phyloP scores from a whole-genome alignment of 2,888 invertebrate genomes.

The Drosophila atripex region DNA sequence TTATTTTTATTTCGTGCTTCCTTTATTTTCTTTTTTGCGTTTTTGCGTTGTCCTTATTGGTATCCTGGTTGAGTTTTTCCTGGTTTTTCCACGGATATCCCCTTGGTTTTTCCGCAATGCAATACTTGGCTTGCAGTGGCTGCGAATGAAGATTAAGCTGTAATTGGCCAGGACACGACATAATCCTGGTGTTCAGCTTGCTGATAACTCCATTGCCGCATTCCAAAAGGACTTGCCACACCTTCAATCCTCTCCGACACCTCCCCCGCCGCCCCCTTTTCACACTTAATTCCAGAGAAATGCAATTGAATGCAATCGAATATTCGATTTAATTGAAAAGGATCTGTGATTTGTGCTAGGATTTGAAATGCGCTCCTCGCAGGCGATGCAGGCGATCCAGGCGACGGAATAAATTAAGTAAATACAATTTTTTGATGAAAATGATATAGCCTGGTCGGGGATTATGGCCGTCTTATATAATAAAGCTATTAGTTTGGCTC shows the following conservation, averaged over 20 bases:
- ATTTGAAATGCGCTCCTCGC: no score
- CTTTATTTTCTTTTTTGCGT: background rate
- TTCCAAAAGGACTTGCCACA: slow-evolving; percentile 13
- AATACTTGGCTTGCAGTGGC: slow-evolving; percentile 5
- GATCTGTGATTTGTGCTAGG: background rate
- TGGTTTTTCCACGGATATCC: background rate
- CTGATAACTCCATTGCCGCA: slow-evolving; percentile 14
- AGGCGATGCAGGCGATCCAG: no score
- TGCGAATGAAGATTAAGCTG: slow-evolving; percentile 44
- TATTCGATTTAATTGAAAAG: slow-evolving; percentile 30
- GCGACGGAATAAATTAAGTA: no score
- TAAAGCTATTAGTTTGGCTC: slow-evolving; percentile 27
- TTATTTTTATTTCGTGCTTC: background rate
- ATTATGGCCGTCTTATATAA: slow-evolving; percentile 15
- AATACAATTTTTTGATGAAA: no score
- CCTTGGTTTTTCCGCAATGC: slow-evolving; percentile 1
- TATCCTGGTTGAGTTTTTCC: slow-evolving; percentile 3
- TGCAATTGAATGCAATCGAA: slow-evolving; percentile 27
- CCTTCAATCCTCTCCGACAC: background rate
- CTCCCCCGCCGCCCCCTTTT: background rate
- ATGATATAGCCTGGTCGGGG: slow-evolving; percentile 1
- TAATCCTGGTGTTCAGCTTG: slow-evolving; percentile 32
- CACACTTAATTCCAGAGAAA: slow-evolving; percentile 6
- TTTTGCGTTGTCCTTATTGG: background rate
- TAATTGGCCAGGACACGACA: slow-evolving; percentile 40